Percentiles rank a stretch among this genome's conserved stretches.
Evolutionary conservation across 2,888 invertebrate genomes (phyloP).

Genomic region (Hedya salicella): DNA sequence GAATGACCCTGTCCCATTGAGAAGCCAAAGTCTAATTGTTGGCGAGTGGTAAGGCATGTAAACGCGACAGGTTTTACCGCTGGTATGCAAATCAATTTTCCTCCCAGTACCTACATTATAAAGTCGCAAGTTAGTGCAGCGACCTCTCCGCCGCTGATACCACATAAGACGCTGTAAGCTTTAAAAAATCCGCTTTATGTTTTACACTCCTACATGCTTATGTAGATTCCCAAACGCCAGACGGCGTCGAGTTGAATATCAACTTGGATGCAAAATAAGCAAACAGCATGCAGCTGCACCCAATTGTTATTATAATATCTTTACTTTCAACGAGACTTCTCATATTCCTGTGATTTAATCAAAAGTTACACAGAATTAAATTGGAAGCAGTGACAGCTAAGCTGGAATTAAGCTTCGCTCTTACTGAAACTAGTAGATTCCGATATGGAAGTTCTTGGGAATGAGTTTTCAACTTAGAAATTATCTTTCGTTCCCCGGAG

Average conservation of each 20-base stretch:
- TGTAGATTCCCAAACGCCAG: neutral
- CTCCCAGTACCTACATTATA: too few species aligned
- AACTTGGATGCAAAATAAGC: conserved; percentile 19
- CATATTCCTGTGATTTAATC: conserved; percentile 38
- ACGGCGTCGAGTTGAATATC: neutral
- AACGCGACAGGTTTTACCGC: too few species aligned
- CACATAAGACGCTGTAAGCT: neutral
- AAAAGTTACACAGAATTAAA: conserved; percentile 38
- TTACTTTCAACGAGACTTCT: conserved; percentile 24
- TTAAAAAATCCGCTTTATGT: neutral
- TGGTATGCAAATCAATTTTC: too few species aligned
- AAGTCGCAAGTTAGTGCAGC: neutral
- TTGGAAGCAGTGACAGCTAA: conserved; percentile 34
- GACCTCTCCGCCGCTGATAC: neutral
- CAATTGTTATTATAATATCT: conserved; percentile 16
- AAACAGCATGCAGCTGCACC: conserved; percentile 6
- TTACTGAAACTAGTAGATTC: conserved; percentile 33
- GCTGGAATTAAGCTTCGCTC: conserved; percentile 39
- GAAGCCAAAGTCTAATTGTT: too few species aligned
- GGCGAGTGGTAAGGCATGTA: too few species aligned
- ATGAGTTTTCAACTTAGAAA: conserved; percentile 42
- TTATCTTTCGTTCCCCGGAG: conserved; percentile 38
- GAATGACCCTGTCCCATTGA: too few species aligned
- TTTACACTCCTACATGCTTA: neutral
- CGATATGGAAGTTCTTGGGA: conserved; percentile 41